These are phyloP conservation scores for Strigops habroptila DNA, from an alignment of 2,113 vertebrate genomes.

Conservation along the genomic window DNA sequence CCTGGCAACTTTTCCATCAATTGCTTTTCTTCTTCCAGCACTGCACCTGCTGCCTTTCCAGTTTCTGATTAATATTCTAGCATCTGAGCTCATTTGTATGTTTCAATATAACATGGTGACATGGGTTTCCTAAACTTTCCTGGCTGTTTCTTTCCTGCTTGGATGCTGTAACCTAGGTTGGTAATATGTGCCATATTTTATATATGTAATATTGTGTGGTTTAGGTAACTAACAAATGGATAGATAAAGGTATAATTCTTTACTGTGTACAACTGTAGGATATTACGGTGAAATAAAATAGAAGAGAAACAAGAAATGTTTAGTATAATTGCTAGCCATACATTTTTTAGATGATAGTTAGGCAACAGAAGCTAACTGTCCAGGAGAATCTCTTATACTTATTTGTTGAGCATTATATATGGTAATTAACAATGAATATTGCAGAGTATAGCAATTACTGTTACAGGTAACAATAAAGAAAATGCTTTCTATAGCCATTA, in stretches of 20 bases:
- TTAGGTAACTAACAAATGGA: background rate
- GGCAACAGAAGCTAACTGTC: background rate
- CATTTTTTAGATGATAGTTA: background rate
- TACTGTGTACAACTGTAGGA: background rate
- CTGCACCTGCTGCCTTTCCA: constrained; percentile 22
- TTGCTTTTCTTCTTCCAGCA: constrained; percentile 13
- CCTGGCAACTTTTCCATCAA: constrained; percentile 11
- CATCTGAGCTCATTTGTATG: background rate
- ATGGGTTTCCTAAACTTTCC: background rate
- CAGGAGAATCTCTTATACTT: background rate
- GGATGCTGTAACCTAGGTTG: background rate
- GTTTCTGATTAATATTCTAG: constrained; percentile 38
- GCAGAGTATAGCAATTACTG: background rate
- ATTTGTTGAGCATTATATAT: background rate
- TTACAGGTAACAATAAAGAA: background rate
- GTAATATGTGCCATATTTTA: background rate
- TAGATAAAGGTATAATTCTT: background rate
- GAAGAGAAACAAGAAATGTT: background rate
- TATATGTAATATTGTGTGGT: background rate
- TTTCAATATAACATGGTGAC: background rate
- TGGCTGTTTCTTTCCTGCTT: background rate
- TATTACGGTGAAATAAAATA: background rate
- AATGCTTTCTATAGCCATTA: background rate
- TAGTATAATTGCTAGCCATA: background rate
- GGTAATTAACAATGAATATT: background rate